A percentile compares a stretch with the other conserved stretches of the same genome.
Conservation (phyloP, 1,140 invertebrate genomes). For the Cotesia vestalis region DNA sequence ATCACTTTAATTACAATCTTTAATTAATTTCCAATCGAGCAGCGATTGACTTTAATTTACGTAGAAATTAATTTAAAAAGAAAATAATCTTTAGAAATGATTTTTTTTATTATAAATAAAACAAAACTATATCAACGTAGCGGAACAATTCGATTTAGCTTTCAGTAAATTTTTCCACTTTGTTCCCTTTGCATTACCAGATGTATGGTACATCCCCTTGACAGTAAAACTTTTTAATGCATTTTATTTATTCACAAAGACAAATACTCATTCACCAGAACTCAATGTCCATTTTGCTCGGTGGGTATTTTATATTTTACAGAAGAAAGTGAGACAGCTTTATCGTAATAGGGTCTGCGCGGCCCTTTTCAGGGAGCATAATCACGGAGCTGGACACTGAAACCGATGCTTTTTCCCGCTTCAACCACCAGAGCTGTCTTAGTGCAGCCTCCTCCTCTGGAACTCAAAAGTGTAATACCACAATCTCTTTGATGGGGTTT, state of each 20-base stretch:
- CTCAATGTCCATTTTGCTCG: slow-evolving; percentile 29
- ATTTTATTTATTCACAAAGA: slow-evolving; percentile 67
- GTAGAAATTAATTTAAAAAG: no score
- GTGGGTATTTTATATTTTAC: slow-evolving; percentile 12
- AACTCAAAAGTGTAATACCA: slow-evolving; percentile 61
- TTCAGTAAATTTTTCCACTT: background rate
- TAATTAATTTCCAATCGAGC: background rate
- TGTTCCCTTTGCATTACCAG: background rate
- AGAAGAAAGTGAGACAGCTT: slow-evolving; percentile 14
- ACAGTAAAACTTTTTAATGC: slow-evolving; percentile 54
- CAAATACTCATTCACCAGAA: slow-evolving; percentile 62
- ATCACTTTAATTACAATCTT: slow-evolving; percentile 25
- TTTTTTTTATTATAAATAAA: no score
- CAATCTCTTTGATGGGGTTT: slow-evolving; percentile 67
- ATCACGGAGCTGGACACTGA: background rate
- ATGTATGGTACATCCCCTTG: background rate
- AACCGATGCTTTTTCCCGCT: slow-evolving; percentile 3
- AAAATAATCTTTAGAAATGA: no score
- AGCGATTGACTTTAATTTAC: no score
- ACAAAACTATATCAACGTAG: no score
- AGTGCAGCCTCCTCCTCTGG: slow-evolving; percentile 37
- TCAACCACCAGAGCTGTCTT: slow-evolving; percentile 40
- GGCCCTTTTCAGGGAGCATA: slow-evolving; percentile 1
- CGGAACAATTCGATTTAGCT: slow-evolving; percentile 2
- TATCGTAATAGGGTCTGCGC: background rate